These are phyloP conservation scores for Halisarca cf. caerulea DNA, from an alignment of 37 sponge, comb jelly and placozoan species.

Conservation along the genomic window DNA sequence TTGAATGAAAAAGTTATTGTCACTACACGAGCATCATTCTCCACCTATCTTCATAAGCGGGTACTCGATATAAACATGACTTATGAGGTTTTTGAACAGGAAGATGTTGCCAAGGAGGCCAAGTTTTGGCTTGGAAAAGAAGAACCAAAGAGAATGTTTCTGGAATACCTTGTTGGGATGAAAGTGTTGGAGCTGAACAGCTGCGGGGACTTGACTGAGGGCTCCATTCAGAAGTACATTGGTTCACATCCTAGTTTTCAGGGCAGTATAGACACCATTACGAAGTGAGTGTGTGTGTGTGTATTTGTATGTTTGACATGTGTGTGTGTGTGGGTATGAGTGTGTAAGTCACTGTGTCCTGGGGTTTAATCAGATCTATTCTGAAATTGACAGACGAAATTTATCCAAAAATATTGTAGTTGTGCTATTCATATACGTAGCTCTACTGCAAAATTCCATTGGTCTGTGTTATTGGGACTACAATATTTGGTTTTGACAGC, in stretches of 20 bases:
- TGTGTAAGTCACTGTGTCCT: constrained; percentile 18
- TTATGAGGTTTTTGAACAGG: constrained; percentile 14
- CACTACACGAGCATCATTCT: background rate
- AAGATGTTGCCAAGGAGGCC: constrained; percentile 40
- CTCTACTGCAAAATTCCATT: too few species aligned
- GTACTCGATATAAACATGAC: constrained; percentile 30
- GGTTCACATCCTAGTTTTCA: background rate
- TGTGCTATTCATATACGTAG: too few species aligned
- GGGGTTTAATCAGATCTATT: too few species aligned
- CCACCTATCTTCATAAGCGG: constrained; percentile 30
- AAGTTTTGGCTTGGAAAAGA: constrained; percentile 18
- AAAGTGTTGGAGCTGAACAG: constrained; percentile 10
- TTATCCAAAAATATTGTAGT: too few species aligned
- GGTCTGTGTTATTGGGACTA: too few species aligned
- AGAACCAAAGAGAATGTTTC: constrained; percentile 37
- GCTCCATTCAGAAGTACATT: constrained; percentile 17
- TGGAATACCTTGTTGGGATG: constrained; percentile 40
- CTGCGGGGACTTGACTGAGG: constrained; percentile 35
- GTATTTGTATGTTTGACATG: constrained; percentile 31
- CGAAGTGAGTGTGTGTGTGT: constrained; percentile 12
- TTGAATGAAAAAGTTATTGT: background rate
- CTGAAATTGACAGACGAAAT: too few species aligned
- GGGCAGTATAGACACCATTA: background rate
- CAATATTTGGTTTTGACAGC: too few species aligned
- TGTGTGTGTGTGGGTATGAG: constrained; percentile 15